A percentile compares a stretch with the other conserved stretches of the same genome.
phyloP scores from a whole-genome alignment of 2,797 vertebrate species.

The Clarias pachynema region DNA sequence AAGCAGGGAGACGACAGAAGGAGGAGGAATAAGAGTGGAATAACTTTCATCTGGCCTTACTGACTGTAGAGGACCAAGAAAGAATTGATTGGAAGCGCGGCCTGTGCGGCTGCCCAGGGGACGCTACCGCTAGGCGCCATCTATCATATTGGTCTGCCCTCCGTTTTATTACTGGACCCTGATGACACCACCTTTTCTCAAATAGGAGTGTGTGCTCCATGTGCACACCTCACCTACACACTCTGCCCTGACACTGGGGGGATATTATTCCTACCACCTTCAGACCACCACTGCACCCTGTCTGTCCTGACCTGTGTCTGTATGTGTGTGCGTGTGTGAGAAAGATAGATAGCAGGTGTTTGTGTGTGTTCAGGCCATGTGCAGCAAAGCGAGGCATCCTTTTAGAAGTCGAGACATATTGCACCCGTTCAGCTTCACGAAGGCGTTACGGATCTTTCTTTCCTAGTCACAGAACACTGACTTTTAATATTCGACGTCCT shows the following conservation, averaged over 20 bases:
- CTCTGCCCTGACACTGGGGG: constrained; percentile 19
- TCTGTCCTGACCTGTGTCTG: not conserved
- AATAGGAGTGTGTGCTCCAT: constrained; percentile 19
- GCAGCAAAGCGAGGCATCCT: constrained; percentile 31
- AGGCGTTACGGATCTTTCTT: not conserved
- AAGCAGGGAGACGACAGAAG: constrained; percentile 28
- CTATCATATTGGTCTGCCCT: constrained; percentile 17
- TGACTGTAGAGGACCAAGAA: constrained; percentile 16
- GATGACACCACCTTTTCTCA: constrained; percentile 32
- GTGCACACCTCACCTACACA: constrained; percentile 15
- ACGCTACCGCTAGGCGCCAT: not conserved
- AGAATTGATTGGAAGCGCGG: constrained; percentile 44
- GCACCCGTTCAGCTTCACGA: constrained; percentile 15
- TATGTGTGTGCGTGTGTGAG: constrained; percentile 22
- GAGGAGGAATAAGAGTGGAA: constrained; percentile 53
- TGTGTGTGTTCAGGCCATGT: constrained; percentile 31
- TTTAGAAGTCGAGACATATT: constrained; percentile 24
- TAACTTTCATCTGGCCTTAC: constrained; percentile 39
- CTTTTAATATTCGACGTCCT: constrained; percentile 14
- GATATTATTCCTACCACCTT: constrained; percentile 47
- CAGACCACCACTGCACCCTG: not conserved
- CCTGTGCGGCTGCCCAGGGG: constrained; percentile 31
- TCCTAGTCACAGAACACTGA: not conserved
- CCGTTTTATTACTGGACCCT: constrained; percentile 7
- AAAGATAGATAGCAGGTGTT: constrained; percentile 24